phyloP scores from a whole-genome alignment of 2,888 invertebrate species.

The Arge pagana region DNA sequence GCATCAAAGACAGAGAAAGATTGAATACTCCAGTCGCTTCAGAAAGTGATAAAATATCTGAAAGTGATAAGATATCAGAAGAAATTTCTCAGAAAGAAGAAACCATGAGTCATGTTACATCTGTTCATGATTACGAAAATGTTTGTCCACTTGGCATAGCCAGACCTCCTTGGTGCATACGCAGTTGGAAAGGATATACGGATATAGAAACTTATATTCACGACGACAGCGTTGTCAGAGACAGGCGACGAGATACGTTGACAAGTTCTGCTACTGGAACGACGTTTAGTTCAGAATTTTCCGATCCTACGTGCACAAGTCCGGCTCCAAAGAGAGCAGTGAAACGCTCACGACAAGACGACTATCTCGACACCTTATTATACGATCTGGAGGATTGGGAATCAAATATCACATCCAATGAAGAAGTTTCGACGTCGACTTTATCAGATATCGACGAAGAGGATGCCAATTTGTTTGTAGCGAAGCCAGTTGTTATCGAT shows the following conservation, averaged over 20 bases:
- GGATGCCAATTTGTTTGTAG: slow-evolving; percentile 58
- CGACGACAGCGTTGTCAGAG: slow-evolving; percentile 66
- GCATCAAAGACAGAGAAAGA: slow-evolving; percentile 35
- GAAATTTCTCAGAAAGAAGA: slow-evolving; percentile 41
- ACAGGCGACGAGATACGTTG: slow-evolving; percentile 59
- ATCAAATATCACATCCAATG: slow-evolving; percentile 31
- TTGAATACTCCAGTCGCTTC: slow-evolving; percentile 34
- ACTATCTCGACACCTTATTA: slow-evolving; percentile 63
- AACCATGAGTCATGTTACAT: slow-evolving; percentile 61
- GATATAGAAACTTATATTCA: slow-evolving; percentile 69
- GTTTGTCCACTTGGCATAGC: slow-evolving; percentile 69
- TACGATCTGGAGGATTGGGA: slow-evolving; percentile 58
- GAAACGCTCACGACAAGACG: slow-evolving; percentile 51
- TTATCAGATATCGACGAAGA: slow-evolving; percentile 35
- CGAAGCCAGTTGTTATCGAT: slow-evolving; percentile 64
- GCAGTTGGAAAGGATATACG: slow-evolving; percentile 69
- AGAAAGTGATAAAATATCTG: slow-evolving; percentile 20
- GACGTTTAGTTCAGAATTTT: slow-evolving; percentile 63
- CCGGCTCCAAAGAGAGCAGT: slow-evolving; percentile 33
- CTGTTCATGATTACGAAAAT: slow-evolving; percentile 71
- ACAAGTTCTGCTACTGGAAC: slow-evolving; percentile 62
- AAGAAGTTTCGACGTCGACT: slow-evolving; percentile 25
- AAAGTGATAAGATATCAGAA: slow-evolving; percentile 22
- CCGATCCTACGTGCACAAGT: slow-evolving; percentile 42
- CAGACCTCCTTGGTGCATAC: slow-evolving; percentile 67